These are phyloP conservation scores for Carcina quercana DNA, from an alignment of 2,888 invertebrate genomes.

Conservation along the genomic window DNA sequence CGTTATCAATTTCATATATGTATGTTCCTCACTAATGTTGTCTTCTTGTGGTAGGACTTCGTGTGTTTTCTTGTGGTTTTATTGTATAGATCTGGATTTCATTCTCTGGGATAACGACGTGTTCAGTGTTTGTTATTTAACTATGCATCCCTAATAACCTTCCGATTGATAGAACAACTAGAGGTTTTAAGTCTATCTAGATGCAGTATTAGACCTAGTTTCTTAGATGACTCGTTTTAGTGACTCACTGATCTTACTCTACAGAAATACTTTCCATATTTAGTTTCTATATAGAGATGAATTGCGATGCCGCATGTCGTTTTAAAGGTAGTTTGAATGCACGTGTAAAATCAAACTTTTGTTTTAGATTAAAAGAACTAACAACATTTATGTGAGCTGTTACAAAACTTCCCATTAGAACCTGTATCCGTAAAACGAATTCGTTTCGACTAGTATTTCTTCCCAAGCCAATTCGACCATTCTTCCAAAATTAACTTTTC, in stretches of 20 bases:
- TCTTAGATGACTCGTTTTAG: conserved; percentile 42
- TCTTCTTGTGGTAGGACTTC: conserved; percentile 67
- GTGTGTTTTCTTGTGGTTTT: conserved; percentile 64
- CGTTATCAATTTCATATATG: conserved; percentile 51
- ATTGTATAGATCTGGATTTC: conserved; percentile 57
- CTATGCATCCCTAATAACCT: conserved; percentile 47
- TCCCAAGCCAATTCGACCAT: background rate
- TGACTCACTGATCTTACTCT: conserved; percentile 51
- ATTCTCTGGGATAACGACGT: conserved; percentile 48
- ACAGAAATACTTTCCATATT: conserved; percentile 38
- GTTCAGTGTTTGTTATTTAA: conserved; percentile 48
- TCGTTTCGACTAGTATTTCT: conserved; percentile 2
- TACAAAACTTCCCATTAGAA: too few relatives aligned
- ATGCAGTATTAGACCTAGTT: conserved; percentile 39
- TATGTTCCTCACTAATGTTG: conserved; percentile 59
- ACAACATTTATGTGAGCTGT: too few relatives aligned
- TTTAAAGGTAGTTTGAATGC: conserved; percentile 58
- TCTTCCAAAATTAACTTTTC: conserved; percentile 3
- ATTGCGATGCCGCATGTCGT: conserved; percentile 62
- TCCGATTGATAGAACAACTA: conserved; percentile 33
- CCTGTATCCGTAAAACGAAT: too few relatives aligned
- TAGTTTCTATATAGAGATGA: conserved; percentile 36
- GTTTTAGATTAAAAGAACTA: background rate
- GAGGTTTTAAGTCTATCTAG: conserved; percentile 34
- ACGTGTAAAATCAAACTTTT: conserved; percentile 35